Conservation (phyloP, 2,113 vertebrate species). For the Crotophaga sulcirostris region DNA sequence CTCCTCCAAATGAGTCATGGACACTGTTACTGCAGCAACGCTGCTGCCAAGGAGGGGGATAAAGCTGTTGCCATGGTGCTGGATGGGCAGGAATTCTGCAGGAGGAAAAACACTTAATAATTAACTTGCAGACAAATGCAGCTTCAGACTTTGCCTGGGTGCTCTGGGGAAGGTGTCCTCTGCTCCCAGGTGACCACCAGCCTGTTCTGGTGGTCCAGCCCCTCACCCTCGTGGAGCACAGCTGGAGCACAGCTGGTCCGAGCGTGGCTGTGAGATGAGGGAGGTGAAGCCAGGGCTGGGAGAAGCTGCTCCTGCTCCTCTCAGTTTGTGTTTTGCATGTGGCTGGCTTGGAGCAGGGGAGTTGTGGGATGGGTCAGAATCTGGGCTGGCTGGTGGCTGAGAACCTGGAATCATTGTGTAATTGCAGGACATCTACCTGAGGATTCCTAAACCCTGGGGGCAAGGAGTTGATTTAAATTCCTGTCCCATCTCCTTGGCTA, state of each 20-base stretch:
- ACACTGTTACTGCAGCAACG: constrained; percentile 68
- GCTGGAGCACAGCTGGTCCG: neutral
- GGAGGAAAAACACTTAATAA: constrained; percentile 65
- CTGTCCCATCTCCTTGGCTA: neutral
- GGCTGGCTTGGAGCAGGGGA: neutral
- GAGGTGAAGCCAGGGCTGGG: neutral
- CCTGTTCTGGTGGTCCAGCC: neutral
- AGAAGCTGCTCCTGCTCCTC: neutral
- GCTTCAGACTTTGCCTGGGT: constrained; percentile 2
- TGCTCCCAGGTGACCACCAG: neutral
- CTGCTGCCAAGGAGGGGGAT: constrained; percentile 63
- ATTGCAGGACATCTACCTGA: neutral
- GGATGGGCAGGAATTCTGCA: constrained; percentile 64
- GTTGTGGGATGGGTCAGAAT: neutral
- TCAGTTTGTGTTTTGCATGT: neutral
- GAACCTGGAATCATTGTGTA: neutral
- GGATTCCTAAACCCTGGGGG: neutral
- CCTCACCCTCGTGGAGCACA: neutral
- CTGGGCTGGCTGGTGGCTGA: neutral
- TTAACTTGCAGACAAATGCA: constrained; percentile 55
- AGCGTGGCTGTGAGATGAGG: neutral
- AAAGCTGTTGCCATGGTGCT: constrained; percentile 69
- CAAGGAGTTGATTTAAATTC: neutral
- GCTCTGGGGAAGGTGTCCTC: constrained; percentile 15
- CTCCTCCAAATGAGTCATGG: constrained; percentile 58